Percentiles rank a stretch among this genome's conserved stretches.
phyloP scores from a whole-genome alignment of 2,113 vertebrate genomes.

The Notechis scutatus region DNA sequence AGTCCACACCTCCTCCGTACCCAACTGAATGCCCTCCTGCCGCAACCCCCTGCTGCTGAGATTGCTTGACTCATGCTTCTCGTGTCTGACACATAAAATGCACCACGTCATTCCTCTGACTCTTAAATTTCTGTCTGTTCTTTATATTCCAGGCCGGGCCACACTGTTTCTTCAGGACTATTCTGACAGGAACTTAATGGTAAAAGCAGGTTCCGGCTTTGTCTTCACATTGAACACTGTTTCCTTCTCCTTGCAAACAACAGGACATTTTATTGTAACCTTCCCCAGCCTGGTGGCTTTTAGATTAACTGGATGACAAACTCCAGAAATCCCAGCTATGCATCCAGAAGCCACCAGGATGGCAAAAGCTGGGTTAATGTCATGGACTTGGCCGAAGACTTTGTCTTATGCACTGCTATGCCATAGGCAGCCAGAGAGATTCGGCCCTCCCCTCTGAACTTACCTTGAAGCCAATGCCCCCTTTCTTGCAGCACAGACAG shows the following conservation, averaged over 20 bases:
- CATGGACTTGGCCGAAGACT: neutral
- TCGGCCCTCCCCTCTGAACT: conserved; percentile 39
- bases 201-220: neutral
- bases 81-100: neutral
- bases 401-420: neutral
- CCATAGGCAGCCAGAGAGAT: neutral
- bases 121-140: neutral
- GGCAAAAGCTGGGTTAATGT: neutral
- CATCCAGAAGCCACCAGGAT: neutral
- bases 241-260: neutral
- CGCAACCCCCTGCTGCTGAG: neutral
- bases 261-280: neutral
- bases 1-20: neutral
- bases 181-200: neutral
- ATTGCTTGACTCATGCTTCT: fast-evolving
- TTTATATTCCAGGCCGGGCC: neutral
- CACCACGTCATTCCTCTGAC: too few species aligned
- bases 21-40: neutral
- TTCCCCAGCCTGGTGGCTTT: neutral
- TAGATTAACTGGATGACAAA: neutral
- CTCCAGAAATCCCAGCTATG: neutral
- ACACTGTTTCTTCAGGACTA: neutral
- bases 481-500: conserved; percentile 95
- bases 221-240: neutral
- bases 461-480: conserved; percentile 91